Percentiles rank a stretch among this genome's conserved stretches.
Evolutionary conservation across 2,113 vertebrate species (phyloP).

Genomic region (Embiotoca jacksoni): DNA sequence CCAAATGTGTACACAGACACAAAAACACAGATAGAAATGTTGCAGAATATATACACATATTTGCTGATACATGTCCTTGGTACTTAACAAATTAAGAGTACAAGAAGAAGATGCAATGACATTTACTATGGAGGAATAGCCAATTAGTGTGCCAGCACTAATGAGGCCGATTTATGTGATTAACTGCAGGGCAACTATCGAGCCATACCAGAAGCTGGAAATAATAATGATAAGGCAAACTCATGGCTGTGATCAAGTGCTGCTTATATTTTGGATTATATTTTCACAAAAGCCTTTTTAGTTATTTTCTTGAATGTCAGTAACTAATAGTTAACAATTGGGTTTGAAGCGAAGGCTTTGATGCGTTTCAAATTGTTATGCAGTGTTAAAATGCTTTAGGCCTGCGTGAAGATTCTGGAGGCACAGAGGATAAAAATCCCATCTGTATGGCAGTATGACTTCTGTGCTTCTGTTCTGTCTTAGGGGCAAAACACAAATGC

Average conservation of each 20-base stretch:
- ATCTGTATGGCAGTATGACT: conserved; percentile 1
- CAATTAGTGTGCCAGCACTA: conserved; percentile 37
- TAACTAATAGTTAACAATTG: not conserved
- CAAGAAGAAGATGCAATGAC: conserved; percentile 28
- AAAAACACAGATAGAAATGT: not conserved
- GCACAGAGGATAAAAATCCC: conserved; percentile 26
- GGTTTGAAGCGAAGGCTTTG: not conserved
- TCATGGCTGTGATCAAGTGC: conserved; percentile 10
- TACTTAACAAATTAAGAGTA: not conserved
- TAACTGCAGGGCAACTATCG: conserved; percentile 68
- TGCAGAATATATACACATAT: not conserved
- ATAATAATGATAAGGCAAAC: conserved; percentile 17
- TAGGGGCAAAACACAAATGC: conserved; percentile 20
- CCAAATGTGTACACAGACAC: not conserved
- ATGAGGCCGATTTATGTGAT: conserved; percentile 65
- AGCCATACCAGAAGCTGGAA: conserved; percentile 35
- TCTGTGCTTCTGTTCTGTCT: conserved; percentile 16
- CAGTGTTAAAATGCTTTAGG: not conserved
- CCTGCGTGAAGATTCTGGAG: conserved; percentile 1
- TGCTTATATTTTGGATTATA: conserved; percentile 3
- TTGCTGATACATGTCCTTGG: not conserved
- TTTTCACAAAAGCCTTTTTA: not conserved
- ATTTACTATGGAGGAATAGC: conserved; percentile 24
- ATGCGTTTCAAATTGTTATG: not conserved
- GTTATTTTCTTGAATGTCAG: not conserved